Evolutionary conservation across 2,113 vertebrate species (phyloP).

Genomic region (Amblyopsis rosae): DNA sequence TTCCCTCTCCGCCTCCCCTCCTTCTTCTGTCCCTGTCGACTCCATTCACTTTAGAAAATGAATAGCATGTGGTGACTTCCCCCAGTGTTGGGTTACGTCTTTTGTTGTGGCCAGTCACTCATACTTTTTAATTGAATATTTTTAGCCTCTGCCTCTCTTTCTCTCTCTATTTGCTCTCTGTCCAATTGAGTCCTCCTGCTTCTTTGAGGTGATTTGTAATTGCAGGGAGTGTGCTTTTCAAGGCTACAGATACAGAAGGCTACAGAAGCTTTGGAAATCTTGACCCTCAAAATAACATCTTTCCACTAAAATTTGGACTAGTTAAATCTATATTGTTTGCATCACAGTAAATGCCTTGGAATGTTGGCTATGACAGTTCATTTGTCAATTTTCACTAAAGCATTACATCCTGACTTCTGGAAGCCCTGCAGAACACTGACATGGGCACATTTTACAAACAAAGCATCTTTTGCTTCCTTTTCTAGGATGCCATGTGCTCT

Average conservation of each 20-base stretch:
- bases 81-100: slow-evolving; percentile 63
- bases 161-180: not conserved
- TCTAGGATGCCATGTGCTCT: not conserved
- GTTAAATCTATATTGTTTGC: slow-evolving; percentile 45
- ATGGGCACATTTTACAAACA: slow-evolving; percentile 7
- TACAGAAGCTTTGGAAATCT: slow-evolving; percentile 57
- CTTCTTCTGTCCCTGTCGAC: slow-evolving; percentile 35
- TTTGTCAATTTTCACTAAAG: slow-evolving; percentile 24
- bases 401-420: not conserved
- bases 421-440: not conserved
- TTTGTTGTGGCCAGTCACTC: slow-evolving; percentile 67
- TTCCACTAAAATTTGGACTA: slow-evolving; percentile 42
- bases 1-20: slow-evolving; percentile 48
- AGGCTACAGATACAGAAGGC: slow-evolving; percentile 66
- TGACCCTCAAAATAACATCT: slow-evolving; percentile 48
- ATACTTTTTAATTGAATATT: slow-evolving; percentile 68
- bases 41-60: slow-evolving; percentile 62
- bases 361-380: slow-evolving; percentile 9
- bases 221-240: slow-evolving; percentile 64
- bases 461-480: slow-evolving; percentile 14
- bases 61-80: slow-evolving; percentile 70
- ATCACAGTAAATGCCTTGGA: slow-evolving; percentile 29
- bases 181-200: slow-evolving; percentile 12
- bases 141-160: slow-evolving; percentile 22
- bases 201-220: slow-evolving; percentile 49